Evolutionary conservation across 2,113 vertebrate species (phyloP).

Genomic region (Toxostoma redivivum): DNA sequence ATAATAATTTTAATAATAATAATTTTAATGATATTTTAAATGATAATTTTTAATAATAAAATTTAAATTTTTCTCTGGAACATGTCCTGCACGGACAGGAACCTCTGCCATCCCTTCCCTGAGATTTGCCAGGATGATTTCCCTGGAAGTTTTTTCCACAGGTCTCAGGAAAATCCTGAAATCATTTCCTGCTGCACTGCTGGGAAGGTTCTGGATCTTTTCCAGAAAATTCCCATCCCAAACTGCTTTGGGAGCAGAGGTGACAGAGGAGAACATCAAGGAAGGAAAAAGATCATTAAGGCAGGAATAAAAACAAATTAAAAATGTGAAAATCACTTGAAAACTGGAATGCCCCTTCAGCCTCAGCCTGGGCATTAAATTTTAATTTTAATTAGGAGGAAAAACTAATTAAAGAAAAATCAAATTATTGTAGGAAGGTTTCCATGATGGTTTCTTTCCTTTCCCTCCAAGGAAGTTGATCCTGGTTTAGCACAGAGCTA

Average conservation of each 20-base stretch:
- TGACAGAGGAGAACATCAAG: not conserved
- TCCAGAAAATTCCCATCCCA: not conserved
- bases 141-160: too few species aligned
- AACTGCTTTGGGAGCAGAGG: not conserved
- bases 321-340: not conserved
- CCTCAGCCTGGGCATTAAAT: not conserved
- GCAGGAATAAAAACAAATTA: slow-evolving; percentile 1
- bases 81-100: too few species aligned
- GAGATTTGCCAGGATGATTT: too few species aligned
- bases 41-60: too few species aligned
- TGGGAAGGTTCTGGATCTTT: too few species aligned
- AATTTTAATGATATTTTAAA: too few species aligned
- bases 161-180: too few species aligned
- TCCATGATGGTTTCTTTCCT: not conserved
- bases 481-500: not conserved
- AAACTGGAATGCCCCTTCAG: slow-evolving; percentile 1
- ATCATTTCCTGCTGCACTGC: too few species aligned
- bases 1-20: too few species aligned
- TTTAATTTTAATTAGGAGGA: not conserved
- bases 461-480: not conserved
- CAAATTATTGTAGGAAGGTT: not conserved
- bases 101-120: too few species aligned
- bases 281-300: slow-evolving; percentile 19
- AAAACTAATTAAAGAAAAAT: not conserved
- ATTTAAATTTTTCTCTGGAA: too few species aligned